phyloP scores from a whole-genome alignment of 1,140 invertebrate species.

The Drosophila busckii region DNA sequence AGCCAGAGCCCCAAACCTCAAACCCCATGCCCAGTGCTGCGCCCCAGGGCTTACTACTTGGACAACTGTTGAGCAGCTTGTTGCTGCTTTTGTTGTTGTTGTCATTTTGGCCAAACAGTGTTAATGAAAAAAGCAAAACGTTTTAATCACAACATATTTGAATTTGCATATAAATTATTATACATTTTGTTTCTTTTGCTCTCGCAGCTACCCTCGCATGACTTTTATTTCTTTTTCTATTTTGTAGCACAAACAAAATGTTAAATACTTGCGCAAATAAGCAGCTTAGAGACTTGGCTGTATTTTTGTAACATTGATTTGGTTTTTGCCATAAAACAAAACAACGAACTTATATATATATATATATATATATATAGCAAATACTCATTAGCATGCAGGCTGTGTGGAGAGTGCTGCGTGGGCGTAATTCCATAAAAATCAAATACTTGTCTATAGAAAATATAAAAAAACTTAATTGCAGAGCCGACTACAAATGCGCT shows the following conservation, averaged over 20 bases:
- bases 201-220: no score
- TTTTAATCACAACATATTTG: slow-evolving; percentile 70
- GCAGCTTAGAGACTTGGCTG: slow-evolving; percentile 20
- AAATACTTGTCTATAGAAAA: no score
- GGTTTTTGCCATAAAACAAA: not conserved
- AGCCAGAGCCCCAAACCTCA: slow-evolving; percentile 43
- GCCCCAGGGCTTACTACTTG: not conserved
- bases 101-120: slow-evolving; percentile 29
- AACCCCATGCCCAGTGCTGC: no score
- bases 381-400: no score
- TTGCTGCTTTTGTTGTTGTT: no score
- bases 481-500: no score
- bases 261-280: slow-evolving; percentile 25
- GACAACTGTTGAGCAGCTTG: slow-evolving; percentile 40
- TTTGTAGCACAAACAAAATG: not conserved
- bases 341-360: not conserved
- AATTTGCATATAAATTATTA: slow-evolving; percentile 73
- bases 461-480: no score
- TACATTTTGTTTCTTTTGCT: slow-evolving; percentile 3
- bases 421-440: no score
- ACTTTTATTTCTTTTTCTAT: not conserved
- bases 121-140: slow-evolving; percentile 73
- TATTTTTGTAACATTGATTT: not conserved
- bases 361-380: not conserved
- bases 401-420: no score